Evolutionary conservation across 2,797 vertebrate genomes (phyloP).

Genomic region (Allobates femoralis): DNA sequence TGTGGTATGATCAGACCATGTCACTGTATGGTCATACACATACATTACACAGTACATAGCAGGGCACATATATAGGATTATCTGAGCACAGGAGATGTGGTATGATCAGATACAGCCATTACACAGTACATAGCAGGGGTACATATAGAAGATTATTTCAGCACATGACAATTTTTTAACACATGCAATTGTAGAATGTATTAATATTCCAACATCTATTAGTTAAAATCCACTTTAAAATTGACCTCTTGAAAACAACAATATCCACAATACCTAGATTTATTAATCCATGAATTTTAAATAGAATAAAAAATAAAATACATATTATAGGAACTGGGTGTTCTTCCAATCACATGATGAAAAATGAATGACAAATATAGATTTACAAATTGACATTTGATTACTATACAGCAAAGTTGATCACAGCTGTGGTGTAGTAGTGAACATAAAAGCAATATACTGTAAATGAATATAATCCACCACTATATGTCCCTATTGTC

Average conservation of each 20-base stretch:
- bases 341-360: not conserved
- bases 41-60: no score
- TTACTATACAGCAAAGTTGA: not conserved
- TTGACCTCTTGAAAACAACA: not conserved
- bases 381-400: not conserved
- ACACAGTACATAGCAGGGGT: no score
- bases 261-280: not conserved
- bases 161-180: no score
- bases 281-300: not conserved
- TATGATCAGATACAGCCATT: no score
- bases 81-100: no score
- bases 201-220: no score
- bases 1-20: no score
- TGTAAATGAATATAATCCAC: not conserved
- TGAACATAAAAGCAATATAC: not conserved
- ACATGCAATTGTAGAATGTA: no score
- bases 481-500: not conserved
- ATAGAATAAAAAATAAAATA: not conserved
- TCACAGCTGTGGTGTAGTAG: not conserved
- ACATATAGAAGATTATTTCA: no score
- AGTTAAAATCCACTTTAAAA: no score
- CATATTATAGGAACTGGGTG: not conserved
- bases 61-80: no score
- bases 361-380: not conserved
- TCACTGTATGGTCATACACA: no score